Base-by-base conservation (phyloP, 2,888 invertebrate genomes). In the Encarsia formosa region DNA sequence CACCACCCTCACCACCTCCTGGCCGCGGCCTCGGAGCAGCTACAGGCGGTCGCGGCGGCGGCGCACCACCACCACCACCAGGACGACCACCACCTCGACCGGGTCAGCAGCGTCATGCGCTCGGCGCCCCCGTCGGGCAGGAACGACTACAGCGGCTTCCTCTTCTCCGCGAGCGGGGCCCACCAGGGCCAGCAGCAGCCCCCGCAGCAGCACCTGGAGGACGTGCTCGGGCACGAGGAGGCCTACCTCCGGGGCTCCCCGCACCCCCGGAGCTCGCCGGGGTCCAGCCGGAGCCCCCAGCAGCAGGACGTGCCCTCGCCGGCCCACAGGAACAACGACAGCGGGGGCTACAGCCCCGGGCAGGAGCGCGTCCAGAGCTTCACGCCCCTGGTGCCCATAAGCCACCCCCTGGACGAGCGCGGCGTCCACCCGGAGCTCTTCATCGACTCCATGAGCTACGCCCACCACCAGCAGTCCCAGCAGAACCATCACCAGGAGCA, bases 221-320 rank as follows among this genome's bases (percentile, higher is more conserved):
- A 69, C 22, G 69, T 69, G 4, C 67, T 71, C 1, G 62, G 67
- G 4, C 67, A 69, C 4, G 68, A 66, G 48, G 55, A 51, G 20
- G 56, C 23, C 2, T 52, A 45, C 13, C 57, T 22, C 56, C 58
- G 42, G 58, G 50, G 49, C 57, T 26, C 13, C 56, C 29, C 50
- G 59, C 58, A 60, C n/a, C 65, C 66, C 38, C 69, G 66, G 4
- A 69, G 71, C 41, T 72, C 73, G 4, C 71, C 71, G 0, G 63
- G 70, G 4, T 71, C 71, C 5, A 71, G 69, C 45, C 59, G 65
- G 3, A 73, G 73, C 52, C 73, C 71, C 1, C 50, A 51, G 38
- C 50, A 46, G 32, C 45, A 45, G n/a, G 34, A 50, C 18, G 23
- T 58, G 39, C 52, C 58, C 0, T 67, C 71, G 34, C 63, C 64